Conservation (phyloP, 2,888 invertebrate species). For the Capitulum mitella region DNA sequence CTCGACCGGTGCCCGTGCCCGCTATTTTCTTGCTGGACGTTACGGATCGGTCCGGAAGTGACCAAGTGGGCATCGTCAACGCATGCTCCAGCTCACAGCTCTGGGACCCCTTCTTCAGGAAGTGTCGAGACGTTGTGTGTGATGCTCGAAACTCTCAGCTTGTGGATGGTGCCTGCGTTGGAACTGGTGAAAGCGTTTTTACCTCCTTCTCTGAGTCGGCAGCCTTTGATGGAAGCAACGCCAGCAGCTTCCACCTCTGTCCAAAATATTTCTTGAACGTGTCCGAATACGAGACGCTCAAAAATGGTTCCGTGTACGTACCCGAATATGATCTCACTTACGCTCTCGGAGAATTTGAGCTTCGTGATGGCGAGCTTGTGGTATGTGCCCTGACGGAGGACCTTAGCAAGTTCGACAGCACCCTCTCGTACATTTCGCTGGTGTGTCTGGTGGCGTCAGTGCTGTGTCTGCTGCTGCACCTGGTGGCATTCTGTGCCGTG, state of each 20-base stretch:
- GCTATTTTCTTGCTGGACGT: too few species aligned
- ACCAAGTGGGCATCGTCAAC: too few species aligned
- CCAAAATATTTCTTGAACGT: constrained; percentile 41
- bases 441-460: constrained; percentile 47
- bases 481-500: neutral
- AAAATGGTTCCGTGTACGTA: neutral
- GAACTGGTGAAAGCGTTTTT: too few species aligned
- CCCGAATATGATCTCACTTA: neutral
- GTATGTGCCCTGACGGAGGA: constrained; percentile 1
- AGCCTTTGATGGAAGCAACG: neutral
- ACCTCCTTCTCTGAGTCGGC: too few species aligned
- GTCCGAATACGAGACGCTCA: constrained; percentile 38
- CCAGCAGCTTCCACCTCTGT: constrained; percentile 36
- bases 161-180: neutral
- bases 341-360: neutral
- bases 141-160: neutral
- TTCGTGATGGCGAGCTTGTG: constrained; percentile 8
- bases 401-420: constrained; percentile 39
- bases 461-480: constrained; percentile 41
- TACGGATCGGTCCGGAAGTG: too few species aligned
- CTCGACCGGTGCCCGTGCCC: too few species aligned
- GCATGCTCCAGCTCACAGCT: too few species aligned
- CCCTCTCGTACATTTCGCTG: constrained; percentile 45
- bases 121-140: neutral
- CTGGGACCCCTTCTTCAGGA: too few species aligned